Evolutionary conservation across 2,888 invertebrate genomes (phyloP), one percentile per base, ranked within the genome.

Genomic region (Sinohyriopsis cumingii): DNA sequence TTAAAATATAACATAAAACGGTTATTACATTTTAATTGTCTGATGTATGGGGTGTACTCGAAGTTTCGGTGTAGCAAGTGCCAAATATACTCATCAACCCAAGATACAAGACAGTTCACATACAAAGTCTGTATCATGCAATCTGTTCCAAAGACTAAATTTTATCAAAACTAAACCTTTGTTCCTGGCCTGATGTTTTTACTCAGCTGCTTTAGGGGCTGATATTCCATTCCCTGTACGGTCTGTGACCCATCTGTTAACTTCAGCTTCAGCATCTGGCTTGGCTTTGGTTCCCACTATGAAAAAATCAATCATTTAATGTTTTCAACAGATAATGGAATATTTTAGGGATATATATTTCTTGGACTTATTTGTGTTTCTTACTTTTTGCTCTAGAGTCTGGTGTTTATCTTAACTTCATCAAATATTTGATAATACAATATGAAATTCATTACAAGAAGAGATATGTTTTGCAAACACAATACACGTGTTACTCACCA

Each of bases 211-310:
- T 87, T 80, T 9, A 91, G 88, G 3, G 93, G 92, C 79, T 90
- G 92, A 84, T 94, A 94, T 87, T 96, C 95, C 84, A 95, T 93
- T 0, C 92, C 95, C 68, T 92, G 91, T 56, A 95, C 88, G 78
- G 93, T 92, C 88, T 94, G 94, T 0, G 92, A 91, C 20, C 95
- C 95, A 91, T 96, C 95, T 6, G 94, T 95, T 76, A 95, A 87
- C 71, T 91, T 92, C 67, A 95, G 85, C 85, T 94, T 92, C 73
- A 95, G 90, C 92, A 95, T 93, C 84, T 95, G 92, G 86, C 90
- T 92, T 87, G 91, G 89, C 86, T 88, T 92, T 84, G 88, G 92
- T 88, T 90, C 93, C 93, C 82, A 93, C 90, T 83, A 91, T 15
- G 75, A 78, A 25, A 65, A 25, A 65, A n/a, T 22, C 57, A 61